phyloP scores from a whole-genome alignment of 2,797 vertebrate genomes.

The Poeciliopsis paucimaculata region DNA sequence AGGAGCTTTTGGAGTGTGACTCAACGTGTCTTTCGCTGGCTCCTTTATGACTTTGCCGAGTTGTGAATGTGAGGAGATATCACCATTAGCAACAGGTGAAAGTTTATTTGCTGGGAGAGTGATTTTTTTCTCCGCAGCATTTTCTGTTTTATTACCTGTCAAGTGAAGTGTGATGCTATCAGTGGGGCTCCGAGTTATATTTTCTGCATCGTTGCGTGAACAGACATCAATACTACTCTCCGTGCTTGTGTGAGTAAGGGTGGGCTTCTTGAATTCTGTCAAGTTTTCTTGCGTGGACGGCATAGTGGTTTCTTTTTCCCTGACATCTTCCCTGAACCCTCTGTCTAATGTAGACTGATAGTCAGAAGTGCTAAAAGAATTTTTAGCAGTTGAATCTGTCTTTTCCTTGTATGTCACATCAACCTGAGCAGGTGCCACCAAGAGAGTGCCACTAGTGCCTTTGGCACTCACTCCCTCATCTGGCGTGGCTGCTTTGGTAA shows the following conservation, averaged over 20 bases:
- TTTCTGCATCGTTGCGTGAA: slow-evolving; percentile 17
- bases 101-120: slow-evolving; percentile 12
- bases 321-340: neutral
- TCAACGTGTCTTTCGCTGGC: slow-evolving; percentile 12
- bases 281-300: slow-evolving; percentile 25
- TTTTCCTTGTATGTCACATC: slow-evolving; percentile 10
- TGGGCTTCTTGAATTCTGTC: slow-evolving; percentile 10
- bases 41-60: slow-evolving; percentile 24
- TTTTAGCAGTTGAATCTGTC: slow-evolving; percentile 7
- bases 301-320: slow-evolving; percentile 3
- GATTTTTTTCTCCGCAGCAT: slow-evolving; percentile 27
- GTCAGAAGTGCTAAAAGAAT: slow-evolving; percentile 13
- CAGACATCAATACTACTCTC: slow-evolving; percentile 8
- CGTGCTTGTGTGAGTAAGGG: slow-evolving; percentile 2
- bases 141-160: slow-evolving; percentile 10
- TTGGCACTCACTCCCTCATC: slow-evolving; percentile 36
- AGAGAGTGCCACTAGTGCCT: slow-evolving; percentile 26
- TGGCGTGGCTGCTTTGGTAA: slow-evolving; percentile 30
- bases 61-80: slow-evolving; percentile 17
- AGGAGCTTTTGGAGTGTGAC: slow-evolving; percentile 36
- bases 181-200: slow-evolving; percentile 7
- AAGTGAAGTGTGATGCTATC: slow-evolving; percentile 2
- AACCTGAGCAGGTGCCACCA: neutral
- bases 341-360: slow-evolving; percentile 12
- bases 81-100: slow-evolving; percentile 40